Conservation (phyloP, 2,888 invertebrate species). For the Callimorpha dominula region DNA sequence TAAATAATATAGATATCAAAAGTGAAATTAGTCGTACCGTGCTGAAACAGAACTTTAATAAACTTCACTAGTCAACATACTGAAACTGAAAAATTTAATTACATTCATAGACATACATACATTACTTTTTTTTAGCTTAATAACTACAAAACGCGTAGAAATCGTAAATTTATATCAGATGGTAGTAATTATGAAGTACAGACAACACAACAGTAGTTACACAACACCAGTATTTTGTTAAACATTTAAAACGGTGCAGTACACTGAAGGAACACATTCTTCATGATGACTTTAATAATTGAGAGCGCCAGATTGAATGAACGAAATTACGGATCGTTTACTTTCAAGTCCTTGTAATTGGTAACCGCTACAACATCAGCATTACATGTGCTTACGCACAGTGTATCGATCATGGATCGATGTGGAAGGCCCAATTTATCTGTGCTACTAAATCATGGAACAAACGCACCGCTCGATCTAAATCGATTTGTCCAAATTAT, state of each 20-base stretch:
- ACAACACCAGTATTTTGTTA: not conserved
- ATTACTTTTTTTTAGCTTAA: too few species aligned
- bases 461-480: slow-evolving; percentile 83
- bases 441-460: slow-evolving; percentile 83
- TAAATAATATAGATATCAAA: not conserved
- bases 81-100: too few species aligned
- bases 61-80: too few species aligned
- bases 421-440: slow-evolving; percentile 77
- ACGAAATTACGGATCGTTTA: slow-evolving; percentile 80
- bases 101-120: not conserved
- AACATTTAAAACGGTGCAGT: slow-evolving; percentile 13
- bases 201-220: not conserved
- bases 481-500: slow-evolving; percentile 86
- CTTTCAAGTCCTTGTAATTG: slow-evolving; percentile 80
- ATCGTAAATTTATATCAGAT: too few species aligned
- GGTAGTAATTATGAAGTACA: too few species aligned
- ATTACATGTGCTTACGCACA: slow-evolving; percentile 66
- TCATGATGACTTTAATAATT: slow-evolving; percentile 58
- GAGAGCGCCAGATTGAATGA: slow-evolving; percentile 64
- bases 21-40: too few species aligned
- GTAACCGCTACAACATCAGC: slow-evolving; percentile 73
- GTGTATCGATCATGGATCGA: slow-evolving; percentile 68
- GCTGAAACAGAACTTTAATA: too few species aligned
- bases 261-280: slow-evolving; percentile 40
- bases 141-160: too few species aligned